phyloP scores from a whole-genome alignment of 2,888 invertebrate genomes.

The Philonicus albiceps region DNA sequence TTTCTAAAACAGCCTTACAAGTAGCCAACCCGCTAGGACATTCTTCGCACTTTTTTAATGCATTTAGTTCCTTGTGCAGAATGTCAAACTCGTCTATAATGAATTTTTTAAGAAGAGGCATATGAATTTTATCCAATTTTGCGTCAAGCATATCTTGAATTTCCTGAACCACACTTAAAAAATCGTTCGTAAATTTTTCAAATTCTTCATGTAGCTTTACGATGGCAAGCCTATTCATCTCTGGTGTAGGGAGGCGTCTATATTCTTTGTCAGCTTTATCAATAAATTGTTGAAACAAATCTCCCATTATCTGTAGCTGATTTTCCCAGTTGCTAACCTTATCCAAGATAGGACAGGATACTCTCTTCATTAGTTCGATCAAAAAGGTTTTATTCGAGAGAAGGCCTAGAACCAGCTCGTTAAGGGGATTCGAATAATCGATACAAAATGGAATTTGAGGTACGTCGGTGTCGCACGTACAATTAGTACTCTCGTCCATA shows the following conservation, averaged over 20 bases:
- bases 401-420: constrained; percentile 56
- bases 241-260: constrained; percentile 55
- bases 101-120: constrained; percentile 59
- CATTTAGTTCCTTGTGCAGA: constrained; percentile 51
- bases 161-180: constrained; percentile 58
- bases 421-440: constrained; percentile 53
- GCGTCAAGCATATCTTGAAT: constrained; percentile 61
- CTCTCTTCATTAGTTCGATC: constrained; percentile 56
- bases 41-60: constrained; percentile 51
- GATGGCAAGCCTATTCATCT: constrained; percentile 55
- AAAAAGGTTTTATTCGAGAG: constrained; percentile 56
- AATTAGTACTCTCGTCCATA: neutral
- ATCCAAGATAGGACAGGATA: constrained; percentile 55
- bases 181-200: constrained; percentile 52
- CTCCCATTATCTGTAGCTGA: constrained; percentile 52
- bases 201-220: constrained; percentile 51
- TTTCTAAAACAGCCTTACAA: constrained; percentile 55
- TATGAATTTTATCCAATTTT: constrained; percentile 59
- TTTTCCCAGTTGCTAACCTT: constrained; percentile 49
- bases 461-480: neutral
- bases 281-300: constrained; percentile 52
- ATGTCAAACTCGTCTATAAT: constrained; percentile 53
- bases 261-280: constrained; percentile 53
- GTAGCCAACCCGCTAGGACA: constrained; percentile 54
- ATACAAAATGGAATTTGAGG: constrained; percentile 4